Evolutionary conservation across 2,113 vertebrate species (phyloP), one percentile per base, ranked within the genome.

Genomic region (Eclectus roratus): DNA sequence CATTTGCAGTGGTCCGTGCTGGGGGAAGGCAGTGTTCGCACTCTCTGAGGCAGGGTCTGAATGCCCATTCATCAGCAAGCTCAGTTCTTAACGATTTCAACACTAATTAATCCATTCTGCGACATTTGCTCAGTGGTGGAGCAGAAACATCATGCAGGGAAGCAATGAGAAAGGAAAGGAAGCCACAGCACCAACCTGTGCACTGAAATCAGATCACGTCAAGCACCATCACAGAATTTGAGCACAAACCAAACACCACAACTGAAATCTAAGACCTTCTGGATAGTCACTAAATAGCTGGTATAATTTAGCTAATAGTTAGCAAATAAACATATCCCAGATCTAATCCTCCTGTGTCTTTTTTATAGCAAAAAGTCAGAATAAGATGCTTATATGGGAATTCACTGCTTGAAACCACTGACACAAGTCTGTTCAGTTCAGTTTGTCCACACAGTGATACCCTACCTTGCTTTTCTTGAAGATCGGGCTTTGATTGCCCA

Each of bases 71-170:
- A 46, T 52, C 91, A 65, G 47, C 41, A 13, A 79, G 56, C 65
- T 84, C 83, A 31, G 3, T 15, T 63, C 87, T 17, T 81, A 82
- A 43, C 28, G 37, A 41, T 80, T 73, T 77, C 78, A 49, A 21
- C 17, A 1, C 63, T 87, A 96, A 91, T 91, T 65, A 91, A 88
- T 91, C 74, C 89, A 73, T 87, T 41, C 69, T 95, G 95, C 43
- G 17, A 37, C 56, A 15, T 55, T 25, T 1, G 0, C 1, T 0
- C 78, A 10, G 68, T 10, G 70, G 28, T 15, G 49, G 70, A 72
- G 56, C 74, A 20, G 68, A 27, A 88, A n/a, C 8, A 0, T 88
- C 94, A 80, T 2, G 1, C 13, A 10, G 65, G 19, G 28, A 80
- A 31, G 61, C 66, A 3, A 25, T 23, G 4, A 0, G 58, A 35